Percentiles rank a stretch among this genome's conserved stretches.
Conservation (phyloP, 2,113 vertebrate genomes). For the Ptyas mucosa region DNA sequence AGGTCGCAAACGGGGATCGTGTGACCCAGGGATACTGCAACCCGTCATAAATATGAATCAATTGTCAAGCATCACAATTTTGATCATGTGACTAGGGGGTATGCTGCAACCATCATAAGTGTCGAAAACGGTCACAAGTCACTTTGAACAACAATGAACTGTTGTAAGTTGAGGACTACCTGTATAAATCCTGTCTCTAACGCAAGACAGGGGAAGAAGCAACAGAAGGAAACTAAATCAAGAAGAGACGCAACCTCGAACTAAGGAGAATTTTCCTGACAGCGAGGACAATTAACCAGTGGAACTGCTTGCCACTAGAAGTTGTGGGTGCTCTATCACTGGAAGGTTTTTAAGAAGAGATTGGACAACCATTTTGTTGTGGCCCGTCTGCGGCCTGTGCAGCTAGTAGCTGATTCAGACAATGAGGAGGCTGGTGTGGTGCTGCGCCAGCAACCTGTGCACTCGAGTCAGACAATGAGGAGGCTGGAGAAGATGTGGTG, state of each 20-base stretch:
- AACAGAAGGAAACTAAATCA: background rate
- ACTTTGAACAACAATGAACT: background rate
- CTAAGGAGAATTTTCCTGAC: background rate
- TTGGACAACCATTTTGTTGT: background rate
- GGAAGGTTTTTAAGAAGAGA: background rate
- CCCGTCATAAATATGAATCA: background rate
- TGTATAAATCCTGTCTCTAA: background rate
- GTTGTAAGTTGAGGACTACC: background rate
- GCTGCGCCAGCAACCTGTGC: no score
- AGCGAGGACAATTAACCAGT: background rate
- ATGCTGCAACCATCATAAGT: background rate
- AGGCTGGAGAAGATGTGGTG: no score
- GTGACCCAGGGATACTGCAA: background rate
- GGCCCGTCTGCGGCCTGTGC: no score
- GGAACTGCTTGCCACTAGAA: background rate
- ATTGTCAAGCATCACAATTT: background rate
- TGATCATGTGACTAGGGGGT: no score
- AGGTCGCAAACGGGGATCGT: background rate
- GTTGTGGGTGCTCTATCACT: background rate
- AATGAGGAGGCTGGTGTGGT: no score
- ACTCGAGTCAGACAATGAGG: no score
- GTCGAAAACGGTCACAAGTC: background rate
- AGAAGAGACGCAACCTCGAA: background rate
- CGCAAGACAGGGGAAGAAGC: background rate
- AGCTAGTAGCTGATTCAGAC: no score